Evolutionary conservation across 2,113 vertebrate genomes (phyloP).

Genomic region (Patagioenas fasciata): DNA sequence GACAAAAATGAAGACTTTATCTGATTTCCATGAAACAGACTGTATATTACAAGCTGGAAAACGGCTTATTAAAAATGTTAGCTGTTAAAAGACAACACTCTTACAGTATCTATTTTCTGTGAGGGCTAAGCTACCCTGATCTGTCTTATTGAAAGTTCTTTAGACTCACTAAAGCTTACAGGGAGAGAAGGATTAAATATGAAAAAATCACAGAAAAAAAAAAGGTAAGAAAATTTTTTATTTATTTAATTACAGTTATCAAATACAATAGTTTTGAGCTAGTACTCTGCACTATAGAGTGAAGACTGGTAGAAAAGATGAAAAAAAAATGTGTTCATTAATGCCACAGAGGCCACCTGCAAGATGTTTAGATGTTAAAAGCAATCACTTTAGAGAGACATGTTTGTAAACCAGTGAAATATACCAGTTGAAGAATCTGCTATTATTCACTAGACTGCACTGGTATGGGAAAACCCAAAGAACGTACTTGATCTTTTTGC

Average conservation of each 20-base stretch:
- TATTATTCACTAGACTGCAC: not conserved
- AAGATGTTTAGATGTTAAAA: not conserved
- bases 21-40: slow-evolving; percentile 6
- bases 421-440: not conserved
- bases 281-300: not conserved
- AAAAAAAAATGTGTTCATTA: not conserved
- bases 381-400: not conserved
- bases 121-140: not conserved
- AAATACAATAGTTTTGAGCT: not conserved
- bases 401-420: not conserved
- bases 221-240: not conserved
- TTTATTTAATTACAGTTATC: not conserved
- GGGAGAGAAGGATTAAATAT: not conserved
- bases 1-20: not conserved
- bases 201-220: slow-evolving; percentile 13
- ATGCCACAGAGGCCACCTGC: not conserved
- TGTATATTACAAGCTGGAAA: slow-evolving; percentile 11
- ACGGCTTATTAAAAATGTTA: slow-evolving; percentile 8
- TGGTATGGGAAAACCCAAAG: not conserved
- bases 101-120: not conserved
- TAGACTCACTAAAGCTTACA: not conserved
- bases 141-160: not conserved
- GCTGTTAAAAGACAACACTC: not conserved
- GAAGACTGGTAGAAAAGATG: not conserved
- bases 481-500: not conserved